phyloP scores from a whole-genome alignment of 2,797 vertebrate species.

The Salmo trutta region DNA sequence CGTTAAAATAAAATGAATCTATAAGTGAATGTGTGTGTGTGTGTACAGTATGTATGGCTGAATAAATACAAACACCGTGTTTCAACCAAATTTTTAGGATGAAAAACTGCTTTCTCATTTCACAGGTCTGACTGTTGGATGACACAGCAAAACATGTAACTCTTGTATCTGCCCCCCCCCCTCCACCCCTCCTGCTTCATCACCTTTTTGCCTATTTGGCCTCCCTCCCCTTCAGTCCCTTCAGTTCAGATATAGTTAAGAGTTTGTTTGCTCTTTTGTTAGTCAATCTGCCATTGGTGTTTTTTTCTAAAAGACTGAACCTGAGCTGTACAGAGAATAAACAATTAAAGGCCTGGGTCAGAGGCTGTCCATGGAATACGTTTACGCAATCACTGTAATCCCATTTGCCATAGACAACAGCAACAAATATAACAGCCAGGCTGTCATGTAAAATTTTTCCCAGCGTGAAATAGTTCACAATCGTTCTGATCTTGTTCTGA shows the following conservation, averaged over 20 bases:
- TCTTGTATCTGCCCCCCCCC: background rate
- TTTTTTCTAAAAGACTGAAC: background rate
- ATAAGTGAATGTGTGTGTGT: background rate
- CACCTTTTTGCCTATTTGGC: background rate
- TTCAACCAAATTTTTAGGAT: background rate
- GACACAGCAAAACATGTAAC: background rate
- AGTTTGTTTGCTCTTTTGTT: slow-evolving; percentile 7
- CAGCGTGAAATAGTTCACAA: no score
- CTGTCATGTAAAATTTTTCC: no score
- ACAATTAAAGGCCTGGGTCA: slow-evolving; percentile 38
- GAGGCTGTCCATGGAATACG: background rate
- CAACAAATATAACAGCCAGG: background rate
- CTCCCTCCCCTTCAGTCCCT: background rate
- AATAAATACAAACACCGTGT: background rate
- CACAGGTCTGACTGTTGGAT: background rate
- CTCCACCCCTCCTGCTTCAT: background rate
- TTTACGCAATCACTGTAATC: background rate
- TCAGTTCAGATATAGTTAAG: background rate
- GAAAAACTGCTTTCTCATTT: background rate
- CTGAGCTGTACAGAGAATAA: slow-evolving; percentile 24
- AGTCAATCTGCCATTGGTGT: background rate
- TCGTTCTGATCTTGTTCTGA: no score
- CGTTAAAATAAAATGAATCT: background rate
- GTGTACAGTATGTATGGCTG: background rate
- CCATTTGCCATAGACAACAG: background rate